Evolutionary conservation across 35 echinoderm and acorn worm genomes (phyloP).

Genomic region (Anneissia japonica): DNA sequence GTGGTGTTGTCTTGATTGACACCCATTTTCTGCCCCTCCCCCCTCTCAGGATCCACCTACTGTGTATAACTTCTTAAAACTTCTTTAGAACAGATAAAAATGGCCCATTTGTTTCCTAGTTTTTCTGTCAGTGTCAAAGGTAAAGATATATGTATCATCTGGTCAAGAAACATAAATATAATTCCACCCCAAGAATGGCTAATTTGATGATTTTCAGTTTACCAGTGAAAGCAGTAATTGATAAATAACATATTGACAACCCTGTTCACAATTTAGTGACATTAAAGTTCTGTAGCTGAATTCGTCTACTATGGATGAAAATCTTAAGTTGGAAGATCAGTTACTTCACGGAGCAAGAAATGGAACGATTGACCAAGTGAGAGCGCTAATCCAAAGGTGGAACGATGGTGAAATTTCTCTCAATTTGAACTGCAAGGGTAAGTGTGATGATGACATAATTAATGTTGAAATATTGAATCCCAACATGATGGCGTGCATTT

Average conservation of each 20-base stretch:
- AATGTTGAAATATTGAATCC: too few relatives aligned
- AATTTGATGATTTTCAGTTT: not conserved
- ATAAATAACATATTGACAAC: not conserved
- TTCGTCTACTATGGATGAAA: not conserved
- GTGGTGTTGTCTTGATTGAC: too few relatives aligned
- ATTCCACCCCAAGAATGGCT: not conserved
- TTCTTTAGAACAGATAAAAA: too few relatives aligned
- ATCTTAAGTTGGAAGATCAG: conserved; percentile 24
- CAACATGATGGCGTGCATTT: too few relatives aligned
- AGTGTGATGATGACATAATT: too few relatives aligned
- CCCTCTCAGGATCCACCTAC: too few relatives aligned
- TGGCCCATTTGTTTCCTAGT: too few relatives aligned
- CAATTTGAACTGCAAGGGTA: conserved; percentile 63
- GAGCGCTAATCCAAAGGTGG: conserved; percentile 6
- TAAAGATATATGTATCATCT: too few relatives aligned
- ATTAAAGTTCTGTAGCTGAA: not conserved
- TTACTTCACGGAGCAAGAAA: conserved; percentile 39
- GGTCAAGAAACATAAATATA: too few relatives aligned
- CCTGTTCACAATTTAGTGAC: not conserved
- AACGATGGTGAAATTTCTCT: not conserved
- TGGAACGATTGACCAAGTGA: conserved; percentile 20
- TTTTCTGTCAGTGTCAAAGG: too few relatives aligned
- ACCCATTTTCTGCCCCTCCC: too few relatives aligned
- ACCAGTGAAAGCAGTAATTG: not conserved
- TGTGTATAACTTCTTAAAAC: too few relatives aligned